Conservation (phyloP, 2,113 vertebrate genomes). For the Taurulus bubalis region DNA sequence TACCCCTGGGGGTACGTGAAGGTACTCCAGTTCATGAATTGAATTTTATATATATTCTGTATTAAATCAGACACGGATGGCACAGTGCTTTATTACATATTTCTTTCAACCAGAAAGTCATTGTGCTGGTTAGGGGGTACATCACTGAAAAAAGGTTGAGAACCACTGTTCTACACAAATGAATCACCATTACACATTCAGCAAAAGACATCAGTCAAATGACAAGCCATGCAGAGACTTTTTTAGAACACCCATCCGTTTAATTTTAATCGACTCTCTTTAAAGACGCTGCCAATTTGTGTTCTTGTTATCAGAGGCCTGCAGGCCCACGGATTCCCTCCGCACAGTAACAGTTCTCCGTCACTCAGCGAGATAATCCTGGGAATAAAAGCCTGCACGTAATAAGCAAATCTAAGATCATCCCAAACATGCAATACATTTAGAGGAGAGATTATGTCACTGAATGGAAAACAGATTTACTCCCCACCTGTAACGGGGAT, state of each 20-base stretch:
- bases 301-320: slow-evolving; percentile 56
- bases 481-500: background rate
- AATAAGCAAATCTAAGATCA: slow-evolving; percentile 33
- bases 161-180: slow-evolving; percentile 16
- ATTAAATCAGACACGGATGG: too few species aligned
- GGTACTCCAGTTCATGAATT: too few species aligned
- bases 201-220: slow-evolving; percentile 57
- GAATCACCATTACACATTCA: slow-evolving; percentile 38
- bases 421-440: slow-evolving; percentile 23
- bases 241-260: slow-evolving; percentile 52
- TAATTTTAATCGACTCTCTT: slow-evolving; percentile 61
- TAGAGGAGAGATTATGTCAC: slow-evolving; percentile 25
- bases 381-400: slow-evolving; percentile 28
- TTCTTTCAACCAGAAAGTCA: too few species aligned
- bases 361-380: slow-evolving; percentile 46
- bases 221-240: slow-evolving; percentile 13
- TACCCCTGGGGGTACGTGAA: too few species aligned
- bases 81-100: too few species aligned
- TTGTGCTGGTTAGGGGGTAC: too few species aligned
- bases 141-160: too few species aligned
- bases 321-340: slow-evolving; percentile 39
- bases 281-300: slow-evolving; percentile 61
- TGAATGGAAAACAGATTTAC: slow-evolving; percentile 28
- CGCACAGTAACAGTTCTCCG: background rate
- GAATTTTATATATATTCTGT: too few species aligned